Percentiles rank a stretch among this genome's conserved stretches.
These are phyloP conservation scores for Nineta flava DNA, from an alignment of 2,888 invertebrate genomes.

Conservation along the genomic window DNA sequence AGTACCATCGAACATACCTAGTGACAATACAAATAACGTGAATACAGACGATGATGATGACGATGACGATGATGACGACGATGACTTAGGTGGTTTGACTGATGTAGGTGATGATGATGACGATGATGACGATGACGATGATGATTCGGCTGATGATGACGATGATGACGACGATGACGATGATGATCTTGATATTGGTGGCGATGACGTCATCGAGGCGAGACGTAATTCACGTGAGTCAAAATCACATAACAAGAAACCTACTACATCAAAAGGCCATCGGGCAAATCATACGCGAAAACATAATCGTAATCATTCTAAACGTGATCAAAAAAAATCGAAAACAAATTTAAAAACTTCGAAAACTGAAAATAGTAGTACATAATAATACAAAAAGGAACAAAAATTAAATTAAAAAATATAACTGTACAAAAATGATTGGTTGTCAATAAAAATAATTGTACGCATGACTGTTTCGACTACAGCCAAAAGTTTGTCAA, in stretches of 20 bases:
- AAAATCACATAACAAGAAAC: constrained; percentile 36
- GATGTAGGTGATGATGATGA: constrained; percentile 46
- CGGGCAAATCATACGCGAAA: constrained; percentile 3
- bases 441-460: too few species aligned
- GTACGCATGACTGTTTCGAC: too few species aligned
- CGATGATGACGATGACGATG: constrained; percentile 50
- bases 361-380: constrained; percentile 25
- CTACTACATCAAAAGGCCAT: neutral
- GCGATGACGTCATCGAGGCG: constrained; percentile 50
- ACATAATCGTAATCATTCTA: neutral
- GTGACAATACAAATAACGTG: constrained; percentile 23
- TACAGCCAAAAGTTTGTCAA: too few species aligned
- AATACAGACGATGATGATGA: constrained; percentile 28
- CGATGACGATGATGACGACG: constrained; percentile 27
- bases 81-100: constrained; percentile 26
- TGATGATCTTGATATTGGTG: constrained; percentile 33
- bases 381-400: neutral
- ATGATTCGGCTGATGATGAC: constrained; percentile 37
- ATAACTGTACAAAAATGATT: neutral
- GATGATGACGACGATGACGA: constrained; percentile 52
- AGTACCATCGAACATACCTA: constrained; percentile 19
- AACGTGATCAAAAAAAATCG: constrained; percentile 25
- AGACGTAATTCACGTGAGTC: constrained; percentile 70
- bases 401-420: neutral
- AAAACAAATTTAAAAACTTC: constrained; percentile 29